Base-by-base conservation (phyloP, 2,113 vertebrate genomes). In the Vimba vimba region DNA sequence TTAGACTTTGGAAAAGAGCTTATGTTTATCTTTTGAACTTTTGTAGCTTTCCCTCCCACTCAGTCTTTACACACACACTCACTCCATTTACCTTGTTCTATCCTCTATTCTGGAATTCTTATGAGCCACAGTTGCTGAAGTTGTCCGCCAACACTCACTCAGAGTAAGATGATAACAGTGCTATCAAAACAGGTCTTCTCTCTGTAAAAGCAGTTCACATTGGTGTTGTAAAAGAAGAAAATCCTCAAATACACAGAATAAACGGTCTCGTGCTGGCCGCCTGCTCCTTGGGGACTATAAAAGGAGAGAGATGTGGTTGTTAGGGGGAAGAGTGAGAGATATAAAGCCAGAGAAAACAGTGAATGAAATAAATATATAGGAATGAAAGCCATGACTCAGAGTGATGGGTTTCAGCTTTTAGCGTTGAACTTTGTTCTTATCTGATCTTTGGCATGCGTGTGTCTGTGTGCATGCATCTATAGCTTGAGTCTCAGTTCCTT, bases 401-500 rank as follows among this genome's bases (percentile, higher is more conserved):
- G 4, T 45, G 66, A 69, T 39, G 36, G 45, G 52, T 86, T 73
- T 69, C 47, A 69, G 75, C 60, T 50, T 79, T 73, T 86, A 73
- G 43, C n/a, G 1, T 13, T 73, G 66, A 82, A 52, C 60, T 75
- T 75, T 52, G 57, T 74, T 66, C 33, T 59, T 71, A 73, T 74
- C 50, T 73, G 77, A 64, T 69, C 27, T 80, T 66, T 1, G 55
- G 30, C 23, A 6, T 80, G 52, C 30, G 62, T 89, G 69, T 86
- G 82, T 73, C 60, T 52, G 19, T 66, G 64, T 87, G 88, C 68
- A 13, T 83, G 68, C 64, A 64, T 82, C 66, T 39, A 39, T 43
- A 25, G 13, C 47, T 39, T 39, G 50, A 73, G 25, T 86, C 64
- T 81, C 55, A 84, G 82, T 81, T 87, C 87, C 89, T 91, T 87